Evolutionary conservation across 92 coral and sea anemone species (phyloP), one percentile per base, ranked within the genome.

Genomic region (Heteractis magnifica): DNA sequence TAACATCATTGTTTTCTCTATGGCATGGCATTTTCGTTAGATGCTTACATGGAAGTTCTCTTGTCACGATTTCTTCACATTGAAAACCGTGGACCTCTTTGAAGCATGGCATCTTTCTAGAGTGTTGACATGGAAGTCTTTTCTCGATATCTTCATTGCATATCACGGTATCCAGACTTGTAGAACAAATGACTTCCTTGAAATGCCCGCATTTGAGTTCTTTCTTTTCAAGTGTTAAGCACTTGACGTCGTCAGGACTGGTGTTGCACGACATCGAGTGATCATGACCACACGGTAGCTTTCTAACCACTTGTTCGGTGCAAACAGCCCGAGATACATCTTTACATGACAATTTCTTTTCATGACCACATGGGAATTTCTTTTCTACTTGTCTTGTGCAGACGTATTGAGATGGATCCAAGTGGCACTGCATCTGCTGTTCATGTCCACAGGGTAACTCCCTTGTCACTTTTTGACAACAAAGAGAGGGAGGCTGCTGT

Each of bases 381-480:
- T 75, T 58, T 15, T 82, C 56, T 23, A 90, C 86, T 18, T 8
- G 50, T 11, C 48, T 14, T 18, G 77, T 84, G 86, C 93, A 90
- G 49, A 51, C 75, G 53, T 50, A 41, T 62, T 50, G 52, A 34
- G 81, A 75, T 13, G 77, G 81, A 21, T 85, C 80, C 16, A 71
- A 4, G 74, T 73, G 79, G 72, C 93, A 90, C 15, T 77, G 49
- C 50, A 86, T 49, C 7, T 50, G 56, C 18, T 53, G 83, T 11
- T 60, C 71, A 84, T 93, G 97, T 13, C 87, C 84, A 82, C 94
- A 93, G 26, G 72, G 60, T 44, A 93, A 87, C 16, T 65, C 62
- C 52, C 70, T 85, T 4, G 56, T 34, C 78, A 91, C 85, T 20
- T 53, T 49, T 12, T 68, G 48, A 8, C 48, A 68, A 26, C 73